Evolutionary conservation across 1,140 invertebrate genomes (phyloP).

Genomic region (Diprion similis): DNA sequence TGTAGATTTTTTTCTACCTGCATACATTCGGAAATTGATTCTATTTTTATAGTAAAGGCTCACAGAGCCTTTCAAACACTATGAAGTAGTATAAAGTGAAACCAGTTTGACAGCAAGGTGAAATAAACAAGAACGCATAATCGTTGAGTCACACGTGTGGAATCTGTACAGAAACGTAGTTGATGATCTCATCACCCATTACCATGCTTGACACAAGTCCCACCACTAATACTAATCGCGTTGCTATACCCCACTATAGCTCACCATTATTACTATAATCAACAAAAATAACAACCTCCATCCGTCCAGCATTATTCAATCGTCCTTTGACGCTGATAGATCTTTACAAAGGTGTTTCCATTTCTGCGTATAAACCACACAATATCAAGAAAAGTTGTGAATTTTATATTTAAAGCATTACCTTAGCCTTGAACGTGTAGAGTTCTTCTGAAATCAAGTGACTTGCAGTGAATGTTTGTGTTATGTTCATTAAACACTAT

Average conservation of each 20-base stretch:
- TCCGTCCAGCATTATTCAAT: conserved; percentile 28
- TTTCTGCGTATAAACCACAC: neutral
- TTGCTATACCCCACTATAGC: conserved; percentile 25
- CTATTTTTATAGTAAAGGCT: neutral
- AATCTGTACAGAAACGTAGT: conserved; percentile 56
- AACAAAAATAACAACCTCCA: conserved; percentile 36
- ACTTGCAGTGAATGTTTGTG: neutral
- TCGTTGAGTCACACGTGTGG: conserved; percentile 53
- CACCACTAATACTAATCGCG: conserved; percentile 33
- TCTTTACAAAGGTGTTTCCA: neutral
- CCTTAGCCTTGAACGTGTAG: neutral
- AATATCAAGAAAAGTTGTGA: no score
- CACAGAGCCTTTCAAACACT: neutral
- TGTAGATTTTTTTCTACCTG: neutral
- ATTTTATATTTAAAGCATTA: no score
- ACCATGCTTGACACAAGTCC: conserved; percentile 52
- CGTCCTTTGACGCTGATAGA: conserved; percentile 3
- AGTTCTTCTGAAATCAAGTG: neutral
- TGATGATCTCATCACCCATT: conserved; percentile 58
- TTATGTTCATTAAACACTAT: neutral
- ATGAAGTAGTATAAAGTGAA: conserved; percentile 27
- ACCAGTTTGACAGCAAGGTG: conserved; percentile 42
- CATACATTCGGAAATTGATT: neutral
- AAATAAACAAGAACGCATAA: conserved; percentile 42
- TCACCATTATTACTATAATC: conserved; percentile 46